A percentile compares a stretch with the other conserved stretches of the same genome.
phyloP scores from a whole-genome alignment of 35 echinoderm and acorn worm genomes.

The Ophiothrix spiculata region DNA sequence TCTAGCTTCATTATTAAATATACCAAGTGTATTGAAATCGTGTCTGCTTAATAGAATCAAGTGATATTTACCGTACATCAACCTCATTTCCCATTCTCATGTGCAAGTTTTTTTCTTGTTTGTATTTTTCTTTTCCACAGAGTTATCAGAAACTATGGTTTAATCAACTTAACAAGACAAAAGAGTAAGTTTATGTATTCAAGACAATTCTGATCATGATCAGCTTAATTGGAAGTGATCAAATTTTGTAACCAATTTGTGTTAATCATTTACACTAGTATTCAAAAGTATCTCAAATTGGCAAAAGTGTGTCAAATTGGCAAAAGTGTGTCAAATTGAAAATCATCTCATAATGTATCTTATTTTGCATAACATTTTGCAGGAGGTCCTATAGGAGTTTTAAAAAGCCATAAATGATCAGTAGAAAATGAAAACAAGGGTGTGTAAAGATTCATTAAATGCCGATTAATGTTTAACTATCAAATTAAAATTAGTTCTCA shows the following conservation, averaged over 20 bases:
- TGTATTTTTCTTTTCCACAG: constrained; percentile 35
- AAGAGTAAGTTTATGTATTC: constrained; percentile 90
- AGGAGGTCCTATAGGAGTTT: too few relatives aligned
- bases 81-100: too few relatives aligned
- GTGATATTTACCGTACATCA: too few relatives aligned
- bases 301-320: background rate
- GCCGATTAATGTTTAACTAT: too few relatives aligned
- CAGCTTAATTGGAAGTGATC: background rate
- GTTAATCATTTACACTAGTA: background rate
- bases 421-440: too few relatives aligned
- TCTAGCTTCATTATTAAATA: too few relatives aligned
- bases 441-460: too few relatives aligned
- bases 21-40: too few relatives aligned
- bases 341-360: background rate
- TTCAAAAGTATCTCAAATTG: background rate
- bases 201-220: background rate
- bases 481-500: too few relatives aligned
- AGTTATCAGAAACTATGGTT: constrained; percentile 73
- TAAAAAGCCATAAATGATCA: too few relatives aligned
- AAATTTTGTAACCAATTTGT: background rate
- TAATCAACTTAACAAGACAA: constrained; percentile 71
- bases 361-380: background rate
- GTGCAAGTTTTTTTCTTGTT: too few relatives aligned
- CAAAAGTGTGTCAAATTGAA: background rate
- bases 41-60: too few relatives aligned